A percentile compares a stretch with the other conserved stretches of the same genome.
These are phyloP conservation scores for Petrosia ficiformis DNA, from an alignment of 37 sponge, comb jelly and placozoan genomes.

Conservation along the genomic window DNA sequence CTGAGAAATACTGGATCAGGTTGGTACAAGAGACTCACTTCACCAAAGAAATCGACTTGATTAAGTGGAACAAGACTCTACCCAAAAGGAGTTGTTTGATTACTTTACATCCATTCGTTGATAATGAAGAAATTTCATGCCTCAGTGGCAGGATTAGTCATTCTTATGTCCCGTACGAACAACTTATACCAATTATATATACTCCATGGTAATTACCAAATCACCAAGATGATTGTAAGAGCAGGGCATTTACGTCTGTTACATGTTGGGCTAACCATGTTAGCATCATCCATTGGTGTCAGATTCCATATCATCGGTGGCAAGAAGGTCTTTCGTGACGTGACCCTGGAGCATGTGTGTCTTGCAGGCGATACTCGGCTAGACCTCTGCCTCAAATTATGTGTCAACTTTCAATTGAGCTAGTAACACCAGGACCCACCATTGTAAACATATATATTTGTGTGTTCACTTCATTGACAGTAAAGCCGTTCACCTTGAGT, in stretches of 20 bases:
- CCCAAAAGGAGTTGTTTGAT: background rate
- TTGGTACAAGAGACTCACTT: background rate
- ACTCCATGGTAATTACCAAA: conserved; percentile 27
- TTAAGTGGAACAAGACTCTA: background rate
- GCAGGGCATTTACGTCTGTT: conserved; percentile 17
- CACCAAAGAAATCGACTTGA: background rate
- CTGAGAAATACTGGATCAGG: background rate
- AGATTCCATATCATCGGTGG: conserved; percentile 27
- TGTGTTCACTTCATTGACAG: conserved; percentile 21
- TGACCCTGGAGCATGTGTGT: conserved; percentile 26
- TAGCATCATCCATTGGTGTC: conserved; percentile 7
- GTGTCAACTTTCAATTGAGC: conserved; percentile 28
- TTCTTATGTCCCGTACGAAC: conserved; percentile 14
- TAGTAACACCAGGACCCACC: conserved; percentile 26
- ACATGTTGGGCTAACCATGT: conserved; percentile 33
- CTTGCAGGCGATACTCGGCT: conserved; percentile 21
- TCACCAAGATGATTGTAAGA: conserved; percentile 20
- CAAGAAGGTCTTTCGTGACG: conserved; percentile 5
- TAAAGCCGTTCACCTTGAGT: conserved; percentile 37
- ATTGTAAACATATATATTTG: conserved; percentile 30
- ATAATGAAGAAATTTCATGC: conserved; percentile 14
- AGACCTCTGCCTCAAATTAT: conserved; percentile 17
- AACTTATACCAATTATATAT: conserved; percentile 28
- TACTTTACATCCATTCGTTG: conserved; percentile 37
- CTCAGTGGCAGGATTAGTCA: conserved; percentile 23